Conservation (phyloP, 2,797 vertebrate species). For the Scolopax rusticola region DNA sequence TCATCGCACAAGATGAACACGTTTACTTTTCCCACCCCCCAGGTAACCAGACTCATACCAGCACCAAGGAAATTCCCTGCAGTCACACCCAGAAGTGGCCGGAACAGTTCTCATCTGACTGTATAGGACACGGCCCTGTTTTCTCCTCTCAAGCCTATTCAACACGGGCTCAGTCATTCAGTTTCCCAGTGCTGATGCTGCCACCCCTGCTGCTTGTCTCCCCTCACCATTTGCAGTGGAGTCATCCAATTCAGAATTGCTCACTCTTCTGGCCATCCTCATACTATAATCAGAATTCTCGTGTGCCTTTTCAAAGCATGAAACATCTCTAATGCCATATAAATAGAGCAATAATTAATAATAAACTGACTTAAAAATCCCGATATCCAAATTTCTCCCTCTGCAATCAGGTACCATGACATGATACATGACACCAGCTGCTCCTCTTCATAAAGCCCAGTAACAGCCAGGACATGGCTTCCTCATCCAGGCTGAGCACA, state of each 20-base stretch:
- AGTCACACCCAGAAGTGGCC: not conserved
- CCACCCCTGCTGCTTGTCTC: not conserved
- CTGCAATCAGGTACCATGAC: not conserved
- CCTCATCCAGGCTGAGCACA: not conserved
- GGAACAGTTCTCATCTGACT: not conserved
- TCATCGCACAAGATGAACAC: not conserved
- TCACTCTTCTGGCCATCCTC: not conserved
- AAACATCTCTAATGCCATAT: not conserved
- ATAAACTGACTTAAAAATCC: not conserved
- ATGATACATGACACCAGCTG: not conserved
- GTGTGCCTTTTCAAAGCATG: not conserved
- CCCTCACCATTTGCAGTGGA: not conserved
- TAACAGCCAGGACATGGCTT: not conserved
- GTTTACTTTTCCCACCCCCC: not conserved
- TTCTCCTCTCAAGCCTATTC: not conserved
- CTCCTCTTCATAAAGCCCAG: not conserved
- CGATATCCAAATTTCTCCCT: not conserved
- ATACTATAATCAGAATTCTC: not conserved
- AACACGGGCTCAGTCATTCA: not conserved
- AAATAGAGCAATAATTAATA: not conserved
- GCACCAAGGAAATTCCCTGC: conserved; percentile 11
- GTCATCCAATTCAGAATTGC: not conserved
- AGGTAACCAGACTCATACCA: not conserved
- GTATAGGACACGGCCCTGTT: rapidly evolving
- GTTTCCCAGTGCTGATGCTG: not conserved